These are phyloP conservation scores for Lymantria monacha DNA, from an alignment of 2,888 invertebrate species.

Conservation along the genomic window DNA sequence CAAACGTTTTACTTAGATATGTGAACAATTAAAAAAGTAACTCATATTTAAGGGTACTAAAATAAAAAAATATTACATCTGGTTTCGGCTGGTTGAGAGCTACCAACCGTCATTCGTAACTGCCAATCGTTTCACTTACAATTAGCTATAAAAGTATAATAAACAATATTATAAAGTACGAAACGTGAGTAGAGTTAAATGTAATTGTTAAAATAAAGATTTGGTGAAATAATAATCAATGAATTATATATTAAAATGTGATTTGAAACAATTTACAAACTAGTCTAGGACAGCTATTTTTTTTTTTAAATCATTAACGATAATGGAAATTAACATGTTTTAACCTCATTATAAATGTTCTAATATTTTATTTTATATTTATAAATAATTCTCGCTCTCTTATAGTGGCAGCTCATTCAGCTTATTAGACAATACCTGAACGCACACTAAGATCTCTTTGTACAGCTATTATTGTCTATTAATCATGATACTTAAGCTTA, in stretches of 20 bases:
- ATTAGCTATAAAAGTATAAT: conserved; percentile 53
- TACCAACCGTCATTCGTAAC: conserved; percentile 51
- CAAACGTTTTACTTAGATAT: conserved; percentile 43
- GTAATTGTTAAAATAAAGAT: conserved; percentile 74
- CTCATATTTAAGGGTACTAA: conserved; percentile 37
- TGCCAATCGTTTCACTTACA: conserved; percentile 74
- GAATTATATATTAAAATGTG: conserved; percentile 60
- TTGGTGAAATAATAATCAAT: conserved; percentile 79
- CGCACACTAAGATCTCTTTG: conserved; percentile 61
- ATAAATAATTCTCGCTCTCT: too few relatives aligned
- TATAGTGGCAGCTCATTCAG: neutral
- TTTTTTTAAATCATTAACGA: conserved; percentile 13
- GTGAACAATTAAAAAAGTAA: conserved; percentile 46
- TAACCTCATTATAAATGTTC: neutral
- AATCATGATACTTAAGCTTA: conserved; percentile 10
- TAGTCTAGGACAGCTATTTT: conserved; percentile 30
- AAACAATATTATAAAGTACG: conserved; percentile 48
- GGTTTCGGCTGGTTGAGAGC: conserved; percentile 41
- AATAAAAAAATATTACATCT: conserved; percentile 36
- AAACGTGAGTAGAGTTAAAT: conserved; percentile 66
- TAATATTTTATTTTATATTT: too few relatives aligned
- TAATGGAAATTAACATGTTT: neutral
- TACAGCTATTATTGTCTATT: conserved; percentile 35
- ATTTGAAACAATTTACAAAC: conserved; percentile 40
- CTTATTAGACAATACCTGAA: conserved; percentile 40